phyloP scores from a whole-genome alignment of 2,888 invertebrate species.

The Melipona bicolor region DNA sequence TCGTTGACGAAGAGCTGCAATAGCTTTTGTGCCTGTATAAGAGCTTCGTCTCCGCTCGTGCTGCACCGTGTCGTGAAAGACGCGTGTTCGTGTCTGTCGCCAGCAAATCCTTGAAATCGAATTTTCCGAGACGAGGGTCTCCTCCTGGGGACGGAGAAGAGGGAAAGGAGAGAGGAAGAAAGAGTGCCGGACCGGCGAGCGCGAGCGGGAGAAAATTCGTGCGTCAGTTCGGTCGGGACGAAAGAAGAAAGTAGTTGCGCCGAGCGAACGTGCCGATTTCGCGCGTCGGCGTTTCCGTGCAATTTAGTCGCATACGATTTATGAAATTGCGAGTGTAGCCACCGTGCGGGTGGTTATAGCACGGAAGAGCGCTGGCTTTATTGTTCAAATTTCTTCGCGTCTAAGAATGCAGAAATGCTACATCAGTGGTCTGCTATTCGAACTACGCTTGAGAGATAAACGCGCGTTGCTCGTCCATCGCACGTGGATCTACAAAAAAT shows the following conservation, averaged over 20 bases:
- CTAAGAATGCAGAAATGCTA: constrained; percentile 1
- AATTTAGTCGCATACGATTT: constrained; percentile 63
- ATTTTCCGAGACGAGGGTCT: constrained; percentile 68
- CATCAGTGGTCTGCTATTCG: not conserved
- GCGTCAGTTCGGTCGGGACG: constrained; percentile 24
- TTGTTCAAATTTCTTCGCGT: constrained; percentile 30
- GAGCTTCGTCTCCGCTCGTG: constrained; percentile 37
- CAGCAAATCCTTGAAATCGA: constrained; percentile 69
- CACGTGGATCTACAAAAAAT: not conserved
- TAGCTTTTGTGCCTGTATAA: constrained; percentile 44
- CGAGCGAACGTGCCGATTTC: constrained; percentile 57
- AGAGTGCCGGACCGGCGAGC: constrained; percentile 40
- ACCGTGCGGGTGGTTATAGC: not conserved
- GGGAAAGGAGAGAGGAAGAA: not conserved
- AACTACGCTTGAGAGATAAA: not conserved
- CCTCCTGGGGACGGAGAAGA: constrained; percentile 46
- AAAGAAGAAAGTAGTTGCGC: constrained; percentile 33
- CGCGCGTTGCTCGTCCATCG: too few relatives aligned
- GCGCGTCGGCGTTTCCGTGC: constrained; percentile 59
- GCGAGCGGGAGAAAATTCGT: constrained; percentile 52
- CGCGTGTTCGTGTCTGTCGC: constrained; percentile 63
- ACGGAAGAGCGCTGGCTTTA: constrained; percentile 10
- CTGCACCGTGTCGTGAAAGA: constrained; percentile 38
- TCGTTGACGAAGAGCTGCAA: constrained; percentile 41
- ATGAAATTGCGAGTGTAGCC: constrained; percentile 49